Evolutionary conservation across 2,797 vertebrate genomes (phyloP), one percentile per base, ranked within the genome.

Genomic region (Syncerus caffer): DNA sequence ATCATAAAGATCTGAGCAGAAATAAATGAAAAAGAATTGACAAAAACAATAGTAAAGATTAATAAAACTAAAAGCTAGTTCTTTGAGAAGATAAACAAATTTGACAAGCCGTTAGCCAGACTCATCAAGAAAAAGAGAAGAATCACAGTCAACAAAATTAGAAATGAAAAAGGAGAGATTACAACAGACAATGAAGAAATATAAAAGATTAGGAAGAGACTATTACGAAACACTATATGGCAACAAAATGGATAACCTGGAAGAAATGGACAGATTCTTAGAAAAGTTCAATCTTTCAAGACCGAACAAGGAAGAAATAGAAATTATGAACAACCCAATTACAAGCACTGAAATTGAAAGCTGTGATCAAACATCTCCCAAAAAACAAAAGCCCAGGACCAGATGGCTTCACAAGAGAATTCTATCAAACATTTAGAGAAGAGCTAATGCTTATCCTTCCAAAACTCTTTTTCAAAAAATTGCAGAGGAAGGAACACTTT

Each of bases 31-130:
- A 67, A 67, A 67, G 17, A 19, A 67, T 9, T 34, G 60, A 67
- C 9, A 34, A 67, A 67, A 34, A 21, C 17, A 34, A 34, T 11
- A 67, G n/a, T 67, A 34, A 67, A 67, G 17, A 67, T 67, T 34
- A 67, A 34, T 34, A 67, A 34, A 67, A 67, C 64, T 34, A 67
- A 67, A 67, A 34, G 64, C 17, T 34, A 67, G 17, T 34, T 67
- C 9, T 67, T 34, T 34, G 9, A 67, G 64, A 67, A 67, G 64
- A 34, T 34, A 67, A 42, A 42, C 42, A 42, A 34, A 67, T 21
- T 21, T 21, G 17, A 34, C n/a, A 67, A 67, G 17, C n/a, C 2
- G 0, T 67, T 67, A 67, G 64, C n/a, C n/a, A 11, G 16, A 21
- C 64, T 67, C 17, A 67, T 67, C n/a, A 21, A 67, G 64, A 19